Evolutionary conservation across 2,888 invertebrate species (phyloP), one percentile per base, ranked within the genome.

Genomic region (Agrotis puta): DNA sequence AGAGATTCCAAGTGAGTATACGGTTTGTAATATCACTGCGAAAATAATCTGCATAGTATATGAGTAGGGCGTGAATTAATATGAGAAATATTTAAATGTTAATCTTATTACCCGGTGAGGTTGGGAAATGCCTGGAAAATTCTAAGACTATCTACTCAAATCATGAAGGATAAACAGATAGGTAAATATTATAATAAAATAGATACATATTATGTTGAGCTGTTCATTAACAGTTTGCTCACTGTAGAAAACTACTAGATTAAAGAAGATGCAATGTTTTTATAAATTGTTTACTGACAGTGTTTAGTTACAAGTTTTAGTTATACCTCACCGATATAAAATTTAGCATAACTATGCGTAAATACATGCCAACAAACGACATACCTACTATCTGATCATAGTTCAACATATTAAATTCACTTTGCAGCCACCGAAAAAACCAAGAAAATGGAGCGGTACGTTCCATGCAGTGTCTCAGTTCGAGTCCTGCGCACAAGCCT

Each of bases 1-100:
- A 89, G 70, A 91, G 95, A 68, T 95, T 94, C 76, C 91, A 94
- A 88, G 95, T 95, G 77, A 90, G 90, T 86, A 75, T 68, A 50
- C 43, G 16, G 50, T 62, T 54, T 54, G 77, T 68, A 65, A 72
- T 77, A 64, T 54, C 56, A 59, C 59, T 73, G 74, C 56, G 24
- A 57, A 68, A 65, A 51, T 77, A 57, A 66, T 71, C 63, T 77
- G 59, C 79, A 57, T 64, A 70, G 56, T 66, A 65, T 66, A 63
- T 45, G 48, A 63, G 48, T 22, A 16, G 13, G 27, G 45, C 45
- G 54, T 11, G 53, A 68, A 53, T 56, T 63, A 50, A 53, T 70
- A 56, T 57, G 79, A 54, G 33, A 54, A 20, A 74, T 74, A 62
- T 65, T 69, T 53, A 51, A 69, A 74, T 54, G 56, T 39, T 69